phyloP scores from a whole-genome alignment of 2,888 invertebrate genomes.

The Idaea aversata region DNA sequence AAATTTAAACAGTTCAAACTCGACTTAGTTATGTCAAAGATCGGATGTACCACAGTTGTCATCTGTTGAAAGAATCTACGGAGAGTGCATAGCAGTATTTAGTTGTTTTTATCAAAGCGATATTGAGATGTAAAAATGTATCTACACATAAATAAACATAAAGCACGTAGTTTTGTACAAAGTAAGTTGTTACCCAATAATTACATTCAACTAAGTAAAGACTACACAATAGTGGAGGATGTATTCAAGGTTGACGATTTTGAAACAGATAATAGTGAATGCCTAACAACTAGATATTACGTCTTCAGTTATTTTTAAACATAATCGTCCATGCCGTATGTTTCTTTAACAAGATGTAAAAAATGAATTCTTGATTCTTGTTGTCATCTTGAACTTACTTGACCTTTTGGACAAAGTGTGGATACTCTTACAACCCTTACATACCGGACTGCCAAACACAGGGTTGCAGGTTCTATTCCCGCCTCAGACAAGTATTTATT shows the following conservation, averaged over 20 bases:
- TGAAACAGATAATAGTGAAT: slow-evolving; percentile 5
- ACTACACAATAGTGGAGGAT: neutral
- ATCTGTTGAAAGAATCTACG: too few relatives aligned
- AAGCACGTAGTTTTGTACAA: neutral
- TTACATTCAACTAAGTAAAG: neutral
- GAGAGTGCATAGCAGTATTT: too few relatives aligned
- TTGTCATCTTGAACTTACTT: too few relatives aligned
- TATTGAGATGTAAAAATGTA: neutral
- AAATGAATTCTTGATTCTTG: neutral
- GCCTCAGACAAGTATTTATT: too few relatives aligned
- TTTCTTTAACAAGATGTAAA: neutral
- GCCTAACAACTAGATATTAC: neutral
- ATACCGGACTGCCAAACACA: too few relatives aligned
- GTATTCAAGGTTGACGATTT: slow-evolving; percentile 7
- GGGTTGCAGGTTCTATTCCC: too few relatives aligned
- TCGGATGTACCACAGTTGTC: too few relatives aligned
- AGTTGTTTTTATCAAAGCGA: too few relatives aligned
- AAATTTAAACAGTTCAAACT: too few relatives aligned
- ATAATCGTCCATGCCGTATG: neutral
- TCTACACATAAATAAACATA: neutral
- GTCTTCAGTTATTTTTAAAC: neutral
- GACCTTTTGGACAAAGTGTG: too few relatives aligned
- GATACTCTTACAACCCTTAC: too few relatives aligned
- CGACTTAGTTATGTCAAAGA: too few relatives aligned
- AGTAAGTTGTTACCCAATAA: neutral